Evolutionary conservation across 1,140 invertebrate species (phyloP).

Genomic region (Plodia interpunctella): DNA sequence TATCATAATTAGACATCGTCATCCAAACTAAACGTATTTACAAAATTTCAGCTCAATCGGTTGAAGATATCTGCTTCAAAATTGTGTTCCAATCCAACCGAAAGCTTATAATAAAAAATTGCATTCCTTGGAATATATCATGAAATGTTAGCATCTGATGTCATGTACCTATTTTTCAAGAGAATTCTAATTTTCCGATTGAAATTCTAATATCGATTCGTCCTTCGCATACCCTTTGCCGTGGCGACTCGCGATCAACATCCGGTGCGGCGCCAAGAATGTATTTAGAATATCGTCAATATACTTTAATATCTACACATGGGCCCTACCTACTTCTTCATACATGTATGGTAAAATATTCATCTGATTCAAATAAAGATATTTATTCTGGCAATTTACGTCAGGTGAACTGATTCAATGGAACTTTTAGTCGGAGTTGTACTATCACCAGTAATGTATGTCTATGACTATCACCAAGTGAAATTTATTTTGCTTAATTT

Average conservation of each 20-base stretch:
- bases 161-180: slow-evolving; percentile 16
- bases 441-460: too few species aligned
- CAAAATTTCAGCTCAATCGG: too few species aligned
- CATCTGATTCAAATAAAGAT: neutral
- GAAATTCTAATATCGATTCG: slow-evolving; percentile 57
- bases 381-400: neutral
- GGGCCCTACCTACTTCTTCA: neutral
- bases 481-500: too few species aligned
- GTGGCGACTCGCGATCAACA: slow-evolving; percentile 40
- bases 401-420: neutral
- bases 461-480: too few species aligned
- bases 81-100: too few species aligned
- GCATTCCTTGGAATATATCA: neutral
- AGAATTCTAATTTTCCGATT: slow-evolving; percentile 41
- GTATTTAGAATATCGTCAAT: slow-evolving; percentile 6
- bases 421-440: neutral
- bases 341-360: neutral
- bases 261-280: slow-evolving; percentile 46
- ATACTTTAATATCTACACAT: neutral
- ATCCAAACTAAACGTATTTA: too few species aligned
- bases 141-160: slow-evolving; percentile 2
- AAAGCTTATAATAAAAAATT: too few species aligned
- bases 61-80: too few species aligned
- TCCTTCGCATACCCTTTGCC: slow-evolving; percentile 60
- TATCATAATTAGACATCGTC: too few species aligned